These are phyloP conservation scores for Junonia oenone DNA, from an alignment of 2,888 invertebrate genomes.

Conservation along the genomic window DNA sequence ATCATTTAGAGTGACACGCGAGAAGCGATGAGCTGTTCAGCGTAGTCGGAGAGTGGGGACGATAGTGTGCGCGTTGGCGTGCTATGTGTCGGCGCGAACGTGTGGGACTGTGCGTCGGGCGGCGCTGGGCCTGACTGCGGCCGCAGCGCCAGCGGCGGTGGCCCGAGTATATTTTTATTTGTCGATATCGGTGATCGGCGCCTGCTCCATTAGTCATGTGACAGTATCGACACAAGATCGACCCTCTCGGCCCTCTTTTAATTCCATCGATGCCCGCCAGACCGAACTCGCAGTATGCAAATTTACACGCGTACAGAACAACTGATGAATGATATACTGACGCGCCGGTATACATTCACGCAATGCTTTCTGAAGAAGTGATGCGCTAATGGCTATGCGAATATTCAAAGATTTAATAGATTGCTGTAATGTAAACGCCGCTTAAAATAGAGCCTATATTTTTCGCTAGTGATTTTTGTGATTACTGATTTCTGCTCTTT, in stretches of 20 bases:
- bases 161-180: slow-evolving; percentile 66
- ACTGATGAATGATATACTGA: slow-evolving; percentile 69
- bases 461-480: slow-evolving; percentile 4
- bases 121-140: slow-evolving; percentile 25
- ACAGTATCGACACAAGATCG: slow-evolving; percentile 76
- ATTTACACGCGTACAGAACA: slow-evolving; percentile 56
- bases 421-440: slow-evolving; percentile 13
- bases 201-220: slow-evolving; percentile 78
- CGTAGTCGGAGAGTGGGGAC: not conserved
- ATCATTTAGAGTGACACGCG: not conserved
- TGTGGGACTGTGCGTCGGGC: slow-evolving; percentile 14
- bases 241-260: slow-evolving; percentile 61
- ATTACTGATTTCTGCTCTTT: slow-evolving; percentile 8
- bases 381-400: slow-evolving; percentile 29
- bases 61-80: slow-evolving; percentile 4
- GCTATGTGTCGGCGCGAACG: slow-evolving; percentile 19
- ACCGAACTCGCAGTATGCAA: slow-evolving; percentile 59
- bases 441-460: slow-evolving; percentile 8
- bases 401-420: slow-evolving; percentile 31
- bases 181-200: slow-evolving; percentile 75
- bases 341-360: slow-evolving; percentile 33
- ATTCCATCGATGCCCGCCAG: slow-evolving; percentile 61
- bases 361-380: slow-evolving; percentile 23
- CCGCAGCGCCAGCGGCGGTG: slow-evolving; percentile 43
- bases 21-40: not conserved